Percentiles rank a stretch among this genome's conserved stretches.
phyloP scores from a whole-genome alignment of 2,113 vertebrate genomes.

The Heliornis fulica region DNA sequence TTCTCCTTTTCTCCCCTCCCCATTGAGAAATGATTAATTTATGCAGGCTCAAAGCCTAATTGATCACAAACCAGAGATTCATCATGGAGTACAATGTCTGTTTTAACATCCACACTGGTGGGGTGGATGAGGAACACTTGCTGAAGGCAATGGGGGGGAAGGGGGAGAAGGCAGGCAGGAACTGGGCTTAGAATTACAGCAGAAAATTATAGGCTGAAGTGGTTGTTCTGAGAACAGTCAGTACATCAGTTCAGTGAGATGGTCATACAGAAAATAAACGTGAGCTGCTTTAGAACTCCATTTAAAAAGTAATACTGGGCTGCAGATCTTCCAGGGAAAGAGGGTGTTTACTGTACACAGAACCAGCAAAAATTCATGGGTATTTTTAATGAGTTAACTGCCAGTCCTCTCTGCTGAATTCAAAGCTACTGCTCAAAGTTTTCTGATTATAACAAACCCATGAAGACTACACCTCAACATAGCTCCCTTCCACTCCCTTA shows the following conservation, averaged over 20 bases:
- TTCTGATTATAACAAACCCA: neutral
- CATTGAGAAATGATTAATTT: slow-evolving; percentile 17
- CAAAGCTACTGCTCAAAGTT: neutral
- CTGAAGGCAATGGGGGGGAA: neutral
- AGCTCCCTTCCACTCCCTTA: neutral
- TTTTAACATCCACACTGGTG: neutral
- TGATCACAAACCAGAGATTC: slow-evolving; percentile 36
- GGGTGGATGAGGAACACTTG: neutral
- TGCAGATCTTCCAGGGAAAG: neutral
- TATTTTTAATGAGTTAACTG: neutral
- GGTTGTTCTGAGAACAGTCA: neutral
- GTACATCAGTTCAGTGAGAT: neutral
- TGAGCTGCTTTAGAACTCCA: neutral
- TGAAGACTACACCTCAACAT: neutral
- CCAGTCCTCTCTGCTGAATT: neutral
- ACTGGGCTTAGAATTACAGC: neutral
- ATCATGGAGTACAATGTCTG: slow-evolving; percentile 7
- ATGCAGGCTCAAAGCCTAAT: slow-evolving; percentile 24
- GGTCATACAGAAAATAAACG: neutral
- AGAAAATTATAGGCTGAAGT: neutral
- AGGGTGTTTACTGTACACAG: neutral
- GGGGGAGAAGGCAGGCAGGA: neutral
- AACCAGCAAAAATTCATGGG: neutral
- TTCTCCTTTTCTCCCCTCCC: neutral
- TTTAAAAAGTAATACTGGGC: neutral